phyloP scores from a whole-genome alignment of 2,888 invertebrate species.

The Spicauda simplicius region DNA sequence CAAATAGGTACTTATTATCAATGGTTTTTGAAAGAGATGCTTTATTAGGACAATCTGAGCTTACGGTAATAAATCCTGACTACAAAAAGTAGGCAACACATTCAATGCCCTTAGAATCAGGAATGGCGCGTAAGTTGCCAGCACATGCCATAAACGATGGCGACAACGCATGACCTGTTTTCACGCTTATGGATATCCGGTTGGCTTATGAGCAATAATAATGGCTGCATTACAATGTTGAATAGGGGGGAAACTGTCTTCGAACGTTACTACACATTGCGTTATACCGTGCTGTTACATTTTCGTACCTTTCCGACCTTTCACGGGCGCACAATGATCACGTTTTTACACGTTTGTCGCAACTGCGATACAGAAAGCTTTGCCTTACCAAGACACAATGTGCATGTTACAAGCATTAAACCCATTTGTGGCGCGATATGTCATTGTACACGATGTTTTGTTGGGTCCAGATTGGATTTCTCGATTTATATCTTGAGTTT shows the following conservation, averaged over 20 bases:
- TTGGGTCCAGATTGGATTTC: conserved; percentile 4
- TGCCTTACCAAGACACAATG: conserved; percentile 11
- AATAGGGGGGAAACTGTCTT: conserved; percentile 46
- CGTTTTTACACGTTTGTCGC: conserved; percentile 31
- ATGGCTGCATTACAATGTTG: conserved; percentile 57
- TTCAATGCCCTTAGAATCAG: conserved; percentile 57
- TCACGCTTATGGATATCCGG: conserved; percentile 77
- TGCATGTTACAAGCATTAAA: conserved; percentile 20
- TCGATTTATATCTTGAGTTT: conserved; percentile 16
- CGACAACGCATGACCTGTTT: conserved; percentile 68
- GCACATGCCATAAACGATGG: conserved; percentile 49
- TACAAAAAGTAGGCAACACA: conserved; percentile 52
- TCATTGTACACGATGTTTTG: conserved; percentile 16
- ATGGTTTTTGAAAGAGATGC: no score
- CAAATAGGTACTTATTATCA: no score
- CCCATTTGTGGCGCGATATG: conserved; percentile 16
- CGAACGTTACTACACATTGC: conserved; percentile 26
- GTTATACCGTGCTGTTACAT: conserved; percentile 28
- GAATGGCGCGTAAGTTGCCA: conserved; percentile 48
- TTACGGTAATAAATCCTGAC: neutral
- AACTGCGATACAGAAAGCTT: conserved; percentile 23
- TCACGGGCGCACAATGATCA: conserved; percentile 29
- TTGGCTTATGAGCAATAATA: conserved; percentile 63
- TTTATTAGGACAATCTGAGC: neutral
- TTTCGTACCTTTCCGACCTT: conserved; percentile 26